Evolutionary conservation across 2,888 invertebrate species (phyloP).

Genomic region (Caenorhabditis sp.): DNA sequence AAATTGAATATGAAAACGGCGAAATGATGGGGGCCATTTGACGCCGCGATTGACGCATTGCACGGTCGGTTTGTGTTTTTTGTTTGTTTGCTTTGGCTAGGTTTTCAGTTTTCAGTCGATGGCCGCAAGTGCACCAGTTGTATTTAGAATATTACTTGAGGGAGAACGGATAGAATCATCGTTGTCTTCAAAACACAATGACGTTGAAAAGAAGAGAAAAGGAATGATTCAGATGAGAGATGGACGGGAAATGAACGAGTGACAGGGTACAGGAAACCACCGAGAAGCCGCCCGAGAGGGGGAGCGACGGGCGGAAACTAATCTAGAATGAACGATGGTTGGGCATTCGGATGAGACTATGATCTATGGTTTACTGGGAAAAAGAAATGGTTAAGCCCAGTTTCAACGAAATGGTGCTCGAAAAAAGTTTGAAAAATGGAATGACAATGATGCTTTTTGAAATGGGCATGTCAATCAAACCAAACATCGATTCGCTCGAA

Average conservation of each 20-base stretch:
- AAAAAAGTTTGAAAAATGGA: not conserved
- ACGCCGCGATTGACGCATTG: not conserved
- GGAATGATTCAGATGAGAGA: not conserved
- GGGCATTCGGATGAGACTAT: no score
- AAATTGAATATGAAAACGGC: not conserved
- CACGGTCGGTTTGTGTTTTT: no score
- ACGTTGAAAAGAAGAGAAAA: not conserved
- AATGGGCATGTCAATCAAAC: not conserved
- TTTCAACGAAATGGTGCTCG: no score
- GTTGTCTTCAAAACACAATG: slow-evolving; percentile 1
- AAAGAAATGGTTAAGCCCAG: no score
- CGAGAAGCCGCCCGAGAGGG: not conserved
- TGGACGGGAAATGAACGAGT: not conserved
- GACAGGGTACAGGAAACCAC: not conserved
- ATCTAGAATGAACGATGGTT: not conserved
- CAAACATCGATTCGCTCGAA: slow-evolving; percentile 17
- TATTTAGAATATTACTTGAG: not conserved
- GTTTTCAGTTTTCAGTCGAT: slow-evolving; percentile 3
- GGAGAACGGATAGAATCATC: not conserved
- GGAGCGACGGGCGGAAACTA: not conserved
- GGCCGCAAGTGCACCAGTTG: slow-evolving; percentile 7
- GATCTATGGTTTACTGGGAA: not conserved
- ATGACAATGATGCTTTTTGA: not conserved
- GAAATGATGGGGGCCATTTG: not conserved
- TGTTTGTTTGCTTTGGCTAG: slow-evolving; percentile 19